Percentiles rank a stretch among this genome's conserved stretches.
These are phyloP conservation scores for Scolanthus callimorphus DNA, from an alignment of 92 coral and sea anemone genomes.

Conservation along the genomic window DNA sequence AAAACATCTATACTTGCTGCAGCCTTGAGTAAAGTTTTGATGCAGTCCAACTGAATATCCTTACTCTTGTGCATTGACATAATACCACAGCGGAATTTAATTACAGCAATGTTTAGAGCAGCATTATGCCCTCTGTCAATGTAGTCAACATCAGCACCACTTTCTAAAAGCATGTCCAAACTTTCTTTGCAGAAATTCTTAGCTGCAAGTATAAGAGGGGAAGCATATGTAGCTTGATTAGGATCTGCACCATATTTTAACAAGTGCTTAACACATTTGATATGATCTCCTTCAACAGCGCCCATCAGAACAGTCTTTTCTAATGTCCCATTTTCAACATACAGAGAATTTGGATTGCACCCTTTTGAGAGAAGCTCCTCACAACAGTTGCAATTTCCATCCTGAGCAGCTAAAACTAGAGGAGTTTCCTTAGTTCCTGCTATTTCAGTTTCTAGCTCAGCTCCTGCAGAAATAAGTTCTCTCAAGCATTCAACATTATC, in stretches of 20 bases:
- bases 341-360: slow-evolving; percentile 66
- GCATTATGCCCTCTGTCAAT: slow-evolving; percentile 61
- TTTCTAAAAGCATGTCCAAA: slow-evolving; percentile 41
- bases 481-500: slow-evolving; percentile 60
- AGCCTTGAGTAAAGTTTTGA: slow-evolving; percentile 52
- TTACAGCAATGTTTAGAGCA: slow-evolving; percentile 56
- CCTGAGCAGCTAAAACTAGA: slow-evolving; percentile 51
- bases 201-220: slow-evolving; percentile 71
- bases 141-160: slow-evolving; percentile 70
- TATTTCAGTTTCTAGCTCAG: slow-evolving; percentile 34
- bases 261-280: slow-evolving; percentile 48
- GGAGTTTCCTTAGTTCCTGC: slow-evolving; percentile 55
- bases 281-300: slow-evolving; percentile 57
- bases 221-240: slow-evolving; percentile 54
- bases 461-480: slow-evolving; percentile 39
- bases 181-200: slow-evolving; percentile 43
- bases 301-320: slow-evolving; percentile 71
- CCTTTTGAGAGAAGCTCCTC: slow-evolving; percentile 55
- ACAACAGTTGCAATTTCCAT: slow-evolving; percentile 59
- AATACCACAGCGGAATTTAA: slow-evolving; percentile 28
- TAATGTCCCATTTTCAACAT: slow-evolving; percentile 47
- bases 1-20: slow-evolving; percentile 50
- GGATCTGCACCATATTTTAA: slow-evolving; percentile 63
- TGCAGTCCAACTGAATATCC: slow-evolving; percentile 43
- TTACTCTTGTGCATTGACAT: slow-evolving; percentile 17